Base-by-base conservation (phyloP, 2,113 vertebrate species). In the Xiphias gladius region DNA sequence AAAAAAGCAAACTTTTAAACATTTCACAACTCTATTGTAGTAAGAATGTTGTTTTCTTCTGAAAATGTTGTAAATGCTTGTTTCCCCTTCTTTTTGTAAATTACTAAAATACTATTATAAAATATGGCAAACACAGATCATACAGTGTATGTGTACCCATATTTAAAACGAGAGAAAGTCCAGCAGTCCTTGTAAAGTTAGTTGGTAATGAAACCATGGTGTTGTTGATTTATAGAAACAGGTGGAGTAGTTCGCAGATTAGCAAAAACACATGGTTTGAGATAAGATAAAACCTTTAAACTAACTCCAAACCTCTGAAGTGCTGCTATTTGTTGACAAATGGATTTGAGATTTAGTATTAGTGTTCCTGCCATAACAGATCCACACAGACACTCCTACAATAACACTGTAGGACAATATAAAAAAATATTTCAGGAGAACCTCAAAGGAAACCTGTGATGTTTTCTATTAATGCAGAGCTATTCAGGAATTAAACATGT, bases 221-320 rank as follows among this genome's bases (percentile, higher is more conserved):
- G 46, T 39, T 76, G 24, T 72, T 82, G 82, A 62, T 24, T 80
- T n/a, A 63, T 17, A 19, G 24, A 69, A 68, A 59, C 88, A 87
- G 82, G 26, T 87, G 85, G 76, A 13, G 19, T 22, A 4, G 14
- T 87, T 89, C 85, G 12, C 82, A 85, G 12, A 74, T 32, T 24
- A 16, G 20, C 22, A 14, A 62, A 7, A 79, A 24, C 41, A 72
- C 1, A 5, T 1, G 2, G 62, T 37, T 48, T 43, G 22, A 73
- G 79, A 87, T 84, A 35, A 89, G 75, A 79, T 85, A 67, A 65
- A 54, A 57, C 7, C 7, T 14, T 32, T 8, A 1, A 71, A 37
- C 72, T 62, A 76, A 35, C 41, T 28, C 10, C 7, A 52, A 7
- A 20, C 30, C 7, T 52, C 41, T n/a, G 2, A 43, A 14, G 26